These are phyloP conservation scores for Marcusenius ussheri DNA, from an alignment of 2,113 vertebrate species.

Conservation along the genomic window DNA sequence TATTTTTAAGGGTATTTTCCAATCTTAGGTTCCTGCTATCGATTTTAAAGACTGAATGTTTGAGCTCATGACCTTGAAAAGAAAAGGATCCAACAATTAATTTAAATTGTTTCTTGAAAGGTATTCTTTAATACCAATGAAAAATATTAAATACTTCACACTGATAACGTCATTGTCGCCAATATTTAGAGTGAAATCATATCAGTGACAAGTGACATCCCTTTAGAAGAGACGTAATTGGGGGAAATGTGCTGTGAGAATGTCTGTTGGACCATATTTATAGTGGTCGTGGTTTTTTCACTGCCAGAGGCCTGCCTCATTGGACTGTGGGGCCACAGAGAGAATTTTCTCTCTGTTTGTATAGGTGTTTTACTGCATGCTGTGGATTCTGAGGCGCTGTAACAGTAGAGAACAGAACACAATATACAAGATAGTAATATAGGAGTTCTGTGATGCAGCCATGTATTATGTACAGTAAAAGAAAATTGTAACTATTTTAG, in stretches of 20 bases:
- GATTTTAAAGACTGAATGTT: neutral
- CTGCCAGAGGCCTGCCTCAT: neutral
- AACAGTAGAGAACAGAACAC: neutral
- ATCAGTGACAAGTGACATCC: neutral
- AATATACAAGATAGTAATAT: neutral
- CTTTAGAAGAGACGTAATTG: neutral
- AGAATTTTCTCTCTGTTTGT: neutral
- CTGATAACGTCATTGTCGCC: neutral
- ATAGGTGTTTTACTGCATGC: neutral
- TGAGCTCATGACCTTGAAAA: neutral
- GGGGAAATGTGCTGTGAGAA: neutral
- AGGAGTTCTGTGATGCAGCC: neutral
- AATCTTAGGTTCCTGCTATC: neutral
- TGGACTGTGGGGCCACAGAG: neutral
- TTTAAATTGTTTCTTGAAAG: neutral
- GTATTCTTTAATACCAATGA: neutral
- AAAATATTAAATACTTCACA: neutral
- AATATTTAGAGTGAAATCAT: neutral
- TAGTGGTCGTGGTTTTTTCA: neutral
- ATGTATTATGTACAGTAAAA: neutral
- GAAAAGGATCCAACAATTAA: neutral
- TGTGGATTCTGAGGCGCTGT: neutral
- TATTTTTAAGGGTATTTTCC: neutral
- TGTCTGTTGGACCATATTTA: neutral
- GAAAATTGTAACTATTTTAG: neutral